phyloP scores from a whole-genome alignment of 53 echinoderm and acorn worm species.

The Luidia sarsii region DNA sequence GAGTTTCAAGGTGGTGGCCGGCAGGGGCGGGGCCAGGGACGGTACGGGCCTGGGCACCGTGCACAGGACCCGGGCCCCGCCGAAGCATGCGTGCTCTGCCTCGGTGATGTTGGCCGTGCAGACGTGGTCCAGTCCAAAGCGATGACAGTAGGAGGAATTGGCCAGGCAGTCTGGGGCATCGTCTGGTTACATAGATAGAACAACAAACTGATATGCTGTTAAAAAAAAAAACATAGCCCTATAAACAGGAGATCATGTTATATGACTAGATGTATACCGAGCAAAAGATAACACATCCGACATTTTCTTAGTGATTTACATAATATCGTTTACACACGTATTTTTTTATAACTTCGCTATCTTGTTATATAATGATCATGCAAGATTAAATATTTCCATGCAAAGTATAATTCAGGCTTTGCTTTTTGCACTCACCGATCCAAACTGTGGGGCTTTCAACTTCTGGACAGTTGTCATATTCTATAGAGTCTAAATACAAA shows the following conservation, averaged over 20 bases:
- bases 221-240: too few species aligned
- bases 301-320: too few species aligned
- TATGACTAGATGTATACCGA: too few species aligned
- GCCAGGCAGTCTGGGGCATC: constrained; percentile 66
- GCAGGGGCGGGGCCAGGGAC: constrained; percentile 58
- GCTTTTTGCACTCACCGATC: constrained; percentile 57
- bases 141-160: constrained; percentile 56
- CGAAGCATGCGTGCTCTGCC: constrained; percentile 40
- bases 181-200: constrained; percentile 32
- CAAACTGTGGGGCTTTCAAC: constrained; percentile 59
- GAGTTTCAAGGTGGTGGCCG: constrained; percentile 69
- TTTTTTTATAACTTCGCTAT: too few species aligned
- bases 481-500: too few species aligned
- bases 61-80: constrained; percentile 76
- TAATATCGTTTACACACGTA: too few species aligned
- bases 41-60: constrained; percentile 43
- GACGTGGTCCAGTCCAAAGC: constrained; percentile 77
- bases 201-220: too few species aligned
- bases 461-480: constrained; percentile 27
- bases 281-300: too few species aligned
- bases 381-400: too few species aligned
- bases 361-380: too few species aligned
- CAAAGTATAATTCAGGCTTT: neutral
- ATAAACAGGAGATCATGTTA: too few species aligned
- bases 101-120: constrained; percentile 64